phyloP scores from a whole-genome alignment of 37 sponge, comb jelly and placozoan species.

The Aphrocallistes beatrix region DNA sequence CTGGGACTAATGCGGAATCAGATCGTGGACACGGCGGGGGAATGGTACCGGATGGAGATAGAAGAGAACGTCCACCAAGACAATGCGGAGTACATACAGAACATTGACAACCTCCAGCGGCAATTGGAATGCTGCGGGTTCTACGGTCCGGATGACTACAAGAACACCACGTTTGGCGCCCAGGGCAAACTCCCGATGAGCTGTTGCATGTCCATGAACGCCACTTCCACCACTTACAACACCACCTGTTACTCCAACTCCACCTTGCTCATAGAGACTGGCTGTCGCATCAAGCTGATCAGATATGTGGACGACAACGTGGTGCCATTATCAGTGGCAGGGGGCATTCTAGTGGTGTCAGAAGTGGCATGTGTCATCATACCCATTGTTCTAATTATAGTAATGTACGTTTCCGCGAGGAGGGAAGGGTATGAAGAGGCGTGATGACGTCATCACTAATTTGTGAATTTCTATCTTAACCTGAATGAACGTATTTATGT shows the following conservation, averaged over 20 bases:
- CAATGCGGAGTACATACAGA: not conserved
- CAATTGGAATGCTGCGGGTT: slow-evolving; percentile 1
- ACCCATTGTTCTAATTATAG: not conserved
- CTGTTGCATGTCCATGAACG: not conserved
- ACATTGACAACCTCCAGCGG: not conserved
- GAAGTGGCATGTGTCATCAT: not conserved
- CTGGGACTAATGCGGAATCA: not conserved
- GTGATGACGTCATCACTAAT: not conserved
- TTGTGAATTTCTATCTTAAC: not conserved
- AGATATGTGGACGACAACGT: not conserved
- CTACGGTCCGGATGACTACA: not conserved
- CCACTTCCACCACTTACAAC: not conserved
- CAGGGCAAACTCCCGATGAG: not conserved
- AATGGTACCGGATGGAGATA: not conserved
- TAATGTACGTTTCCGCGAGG: not conserved
- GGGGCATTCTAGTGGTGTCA: not conserved
- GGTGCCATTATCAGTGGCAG: not conserved
- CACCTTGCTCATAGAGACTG: not conserved
- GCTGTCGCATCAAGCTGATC: not conserved
- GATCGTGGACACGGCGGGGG: not conserved
- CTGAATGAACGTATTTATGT: not conserved
- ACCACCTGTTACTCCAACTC: not conserved
- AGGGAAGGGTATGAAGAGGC: not conserved
- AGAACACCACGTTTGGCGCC: not conserved
- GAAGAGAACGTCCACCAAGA: not conserved